Evolutionary conservation across 2,797 vertebrate species (phyloP).

Genomic region (Argentina silus): DNA sequence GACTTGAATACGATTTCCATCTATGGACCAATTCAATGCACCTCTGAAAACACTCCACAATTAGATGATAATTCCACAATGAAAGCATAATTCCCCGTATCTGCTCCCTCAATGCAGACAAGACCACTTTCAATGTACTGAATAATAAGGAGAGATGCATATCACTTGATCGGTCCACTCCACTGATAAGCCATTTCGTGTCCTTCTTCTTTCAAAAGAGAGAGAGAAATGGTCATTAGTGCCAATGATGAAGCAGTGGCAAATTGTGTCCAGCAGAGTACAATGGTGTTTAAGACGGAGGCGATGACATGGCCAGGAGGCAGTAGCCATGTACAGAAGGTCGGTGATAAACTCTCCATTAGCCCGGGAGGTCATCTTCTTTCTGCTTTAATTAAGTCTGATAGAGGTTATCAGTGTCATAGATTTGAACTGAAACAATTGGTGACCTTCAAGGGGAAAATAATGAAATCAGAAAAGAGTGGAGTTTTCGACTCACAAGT

Average conservation of each 20-base stretch:
- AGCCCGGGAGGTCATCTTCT: conserved; percentile 36
- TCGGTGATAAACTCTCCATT: conserved; percentile 55
- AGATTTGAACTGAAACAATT: conserved; percentile 25
- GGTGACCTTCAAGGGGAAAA: conserved; percentile 3
- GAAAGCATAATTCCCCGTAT: conserved; percentile 35
- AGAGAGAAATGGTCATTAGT: conserved; percentile 49
- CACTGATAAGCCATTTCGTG: conserved; percentile 37
- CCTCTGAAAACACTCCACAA: conserved; percentile 20
- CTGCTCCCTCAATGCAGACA: conserved; percentile 18
- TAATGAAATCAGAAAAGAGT: background rate
- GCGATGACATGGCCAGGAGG: conserved; percentile 34
- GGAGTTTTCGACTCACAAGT: conserved; percentile 3
- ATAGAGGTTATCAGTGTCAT: conserved; percentile 45
- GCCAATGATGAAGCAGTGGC: conserved; percentile 41
- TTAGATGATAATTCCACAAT: conserved; percentile 20
- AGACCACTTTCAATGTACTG: conserved; percentile 21
- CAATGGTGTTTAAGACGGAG: conserved; percentile 52
- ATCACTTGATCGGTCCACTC: conserved; percentile 32
- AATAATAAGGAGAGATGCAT: conserved; percentile 56
- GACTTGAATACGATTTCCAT: conserved; percentile 11
- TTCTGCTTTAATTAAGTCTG: conserved; percentile 53
- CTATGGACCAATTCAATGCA: conserved; percentile 1
- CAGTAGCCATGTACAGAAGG: conserved; percentile 38
- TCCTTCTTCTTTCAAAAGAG: conserved; percentile 42
- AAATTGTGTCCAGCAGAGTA: conserved; percentile 50